phyloP scores from a whole-genome alignment of 2,113 vertebrate species.

The Anarrhichthys ocellatus region DNA sequence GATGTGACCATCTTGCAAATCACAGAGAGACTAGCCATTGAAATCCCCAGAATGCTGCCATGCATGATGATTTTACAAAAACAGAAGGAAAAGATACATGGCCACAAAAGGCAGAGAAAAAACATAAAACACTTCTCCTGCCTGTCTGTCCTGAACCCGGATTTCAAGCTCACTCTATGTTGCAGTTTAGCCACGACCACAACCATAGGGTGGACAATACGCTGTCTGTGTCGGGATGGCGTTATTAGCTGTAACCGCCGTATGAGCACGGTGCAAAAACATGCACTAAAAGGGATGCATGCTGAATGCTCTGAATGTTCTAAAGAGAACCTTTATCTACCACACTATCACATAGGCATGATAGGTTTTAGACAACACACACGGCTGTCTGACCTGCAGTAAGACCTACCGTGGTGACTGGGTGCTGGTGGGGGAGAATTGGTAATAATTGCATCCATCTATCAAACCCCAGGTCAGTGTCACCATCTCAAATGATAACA shows the following conservation, averaged over 20 bases:
- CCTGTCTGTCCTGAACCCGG: background rate
- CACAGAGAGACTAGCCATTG: background rate
- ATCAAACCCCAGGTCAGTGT: constrained; percentile 73
- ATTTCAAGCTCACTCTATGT: background rate
- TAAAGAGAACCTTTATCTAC: background rate
- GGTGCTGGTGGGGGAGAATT: constrained; percentile 33
- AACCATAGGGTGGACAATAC: no score
- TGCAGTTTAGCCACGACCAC: background rate
- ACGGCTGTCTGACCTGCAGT: constrained; percentile 21
- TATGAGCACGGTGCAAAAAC: no score
- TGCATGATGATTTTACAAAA: background rate
- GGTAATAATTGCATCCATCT: constrained; percentile 74
- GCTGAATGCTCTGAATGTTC: background rate
- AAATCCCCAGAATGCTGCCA: background rate
- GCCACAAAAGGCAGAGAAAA: background rate
- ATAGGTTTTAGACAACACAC: constrained; percentile 11
- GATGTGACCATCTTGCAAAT: background rate
- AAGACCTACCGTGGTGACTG: constrained; percentile 33
- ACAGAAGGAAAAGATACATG: background rate
- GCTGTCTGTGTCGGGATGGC: no score
- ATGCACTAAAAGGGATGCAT: no score
- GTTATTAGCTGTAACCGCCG: no score
- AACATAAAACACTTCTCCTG: background rate
- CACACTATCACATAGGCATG: background rate
- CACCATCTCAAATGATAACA: constrained; percentile 70